Percentiles rank a stretch among this genome's conserved stretches.
Evolutionary conservation across 2,888 invertebrate species (phyloP).

Genomic region (Tholera decimalis): DNA sequence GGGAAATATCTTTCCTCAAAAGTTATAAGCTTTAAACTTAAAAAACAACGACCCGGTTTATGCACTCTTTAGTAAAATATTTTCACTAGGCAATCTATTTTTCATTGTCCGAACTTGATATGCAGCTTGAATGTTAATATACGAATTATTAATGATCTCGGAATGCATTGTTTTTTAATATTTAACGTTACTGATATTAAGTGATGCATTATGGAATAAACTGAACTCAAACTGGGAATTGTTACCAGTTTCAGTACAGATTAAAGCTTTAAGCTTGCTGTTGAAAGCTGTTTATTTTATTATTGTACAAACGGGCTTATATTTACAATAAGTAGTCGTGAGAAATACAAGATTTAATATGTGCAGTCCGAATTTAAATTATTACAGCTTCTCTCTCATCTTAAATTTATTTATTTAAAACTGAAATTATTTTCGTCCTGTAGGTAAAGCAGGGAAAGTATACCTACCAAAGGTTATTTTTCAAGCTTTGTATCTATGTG

Average conservation of each 20-base stretch:
- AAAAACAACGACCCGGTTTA: background rate
- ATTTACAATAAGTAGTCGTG: no score
- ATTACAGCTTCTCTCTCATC: no score
- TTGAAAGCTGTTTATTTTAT: background rate
- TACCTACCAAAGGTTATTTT: no score
- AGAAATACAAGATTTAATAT: no score
- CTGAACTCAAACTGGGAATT: background rate
- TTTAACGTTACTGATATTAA: constrained; percentile 29
- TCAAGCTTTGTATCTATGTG: no score
- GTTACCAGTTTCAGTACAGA: background rate
- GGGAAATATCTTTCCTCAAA: background rate
- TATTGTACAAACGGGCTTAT: background rate
- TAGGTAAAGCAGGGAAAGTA: no score
- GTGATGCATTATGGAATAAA: constrained; percentile 21
- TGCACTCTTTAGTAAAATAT: constrained; percentile 4
- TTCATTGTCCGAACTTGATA: constrained; percentile 35
- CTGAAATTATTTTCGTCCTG: background rate
- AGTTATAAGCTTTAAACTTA: background rate
- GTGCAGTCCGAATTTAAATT: no score
- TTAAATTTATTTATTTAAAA: background rate
- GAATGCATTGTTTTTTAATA: constrained; percentile 28
- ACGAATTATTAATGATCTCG: constrained; percentile 32
- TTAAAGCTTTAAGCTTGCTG: background rate
- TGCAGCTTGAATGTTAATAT: constrained; percentile 33
- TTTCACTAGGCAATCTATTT: constrained; percentile 20